Evolutionary conservation across 2,888 invertebrate genomes (phyloP), one percentile per base, ranked within the genome.

Genomic region (Drosophila nigritarsus): DNA sequence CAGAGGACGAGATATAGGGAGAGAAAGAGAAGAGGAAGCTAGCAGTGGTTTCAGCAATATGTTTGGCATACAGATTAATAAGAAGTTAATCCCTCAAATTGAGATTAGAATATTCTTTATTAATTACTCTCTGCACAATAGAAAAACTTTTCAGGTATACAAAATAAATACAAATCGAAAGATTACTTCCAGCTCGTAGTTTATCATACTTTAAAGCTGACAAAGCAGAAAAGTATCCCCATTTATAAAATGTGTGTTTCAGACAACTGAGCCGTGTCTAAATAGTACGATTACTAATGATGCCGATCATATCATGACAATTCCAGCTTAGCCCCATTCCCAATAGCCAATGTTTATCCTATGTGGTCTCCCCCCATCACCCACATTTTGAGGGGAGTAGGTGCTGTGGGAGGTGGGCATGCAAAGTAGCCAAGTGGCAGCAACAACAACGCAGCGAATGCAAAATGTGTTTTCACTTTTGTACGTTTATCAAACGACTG

Each of bases 381-480:
- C 56, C 40, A 50, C 18, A 11, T 8, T 2, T 9, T 2, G 27
- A 24, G 20, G 13, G 2, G 38, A 9, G 30, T 9, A 2, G 18
- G 45, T 11, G 24, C 2, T 7, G 9, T 6, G 5, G 27, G 6
- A 11, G 59, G 9, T 51, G 59, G 18, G 65, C 80, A 80, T 77
- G 81, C 85, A 81, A 85, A 80, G 76, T 73, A 70, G 65, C 67
- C 56, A 55, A 55, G 54, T 55, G 27, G 73, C 72, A 65, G 56
- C 30, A 65, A 38, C 64, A 65, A 48, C 61, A 29, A 54, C 3
- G 36, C 24, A 55, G 6, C 75, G 53, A 82, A 83, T 83, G 83
- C 80, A 66, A 83, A 86, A 82, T 86, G 82, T 84, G 82, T 85
- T 85, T 85, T 85, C 84, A 86, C 84, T 85, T 85, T 85, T 85